A percentile compares a stretch with the other conserved stretches of the same genome.
Evolutionary conservation across 2,888 invertebrate species (phyloP).

Genomic region (Brenthis hecate): DNA sequence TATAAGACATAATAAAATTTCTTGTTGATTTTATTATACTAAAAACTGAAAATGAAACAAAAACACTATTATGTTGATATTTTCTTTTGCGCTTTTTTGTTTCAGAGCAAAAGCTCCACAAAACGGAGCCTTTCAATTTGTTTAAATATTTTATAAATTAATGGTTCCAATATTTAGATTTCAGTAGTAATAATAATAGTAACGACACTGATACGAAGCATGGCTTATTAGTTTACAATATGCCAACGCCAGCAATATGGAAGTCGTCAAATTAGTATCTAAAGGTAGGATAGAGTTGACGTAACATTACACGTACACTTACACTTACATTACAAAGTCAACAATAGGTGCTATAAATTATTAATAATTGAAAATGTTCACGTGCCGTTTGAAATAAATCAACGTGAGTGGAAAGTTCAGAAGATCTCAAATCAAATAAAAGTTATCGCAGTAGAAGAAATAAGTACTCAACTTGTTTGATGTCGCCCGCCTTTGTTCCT

Average conservation of each 20-base stretch:
- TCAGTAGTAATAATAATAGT: too few relatives aligned
- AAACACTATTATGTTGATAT: too few relatives aligned
- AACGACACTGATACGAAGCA: too few relatives aligned
- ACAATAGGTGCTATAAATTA: not conserved
- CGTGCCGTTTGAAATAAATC: conserved; percentile 31
- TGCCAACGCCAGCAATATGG: not conserved
- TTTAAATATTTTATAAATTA: too few relatives aligned
- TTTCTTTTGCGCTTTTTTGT: too few relatives aligned
- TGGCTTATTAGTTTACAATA: conserved; percentile 1
- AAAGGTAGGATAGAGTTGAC: not conserved
- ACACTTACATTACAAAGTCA: not conserved
- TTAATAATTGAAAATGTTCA: conserved; percentile 21
- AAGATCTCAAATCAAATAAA: conserved; percentile 38
- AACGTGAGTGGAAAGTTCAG: conserved; percentile 31
- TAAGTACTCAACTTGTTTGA: conserved; percentile 55
- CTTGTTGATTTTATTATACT: too few relatives aligned
- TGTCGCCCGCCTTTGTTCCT: conserved; percentile 66
- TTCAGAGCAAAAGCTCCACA: too few relatives aligned
- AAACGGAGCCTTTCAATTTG: too few relatives aligned
- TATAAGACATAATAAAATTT: too few relatives aligned
- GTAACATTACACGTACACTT: not conserved
- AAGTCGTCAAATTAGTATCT: not conserved
- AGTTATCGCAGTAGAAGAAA: conserved; percentile 38
- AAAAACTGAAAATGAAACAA: too few relatives aligned
- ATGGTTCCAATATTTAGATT: too few relatives aligned